These are phyloP conservation scores for Conchocele bisecta DNA, from an alignment of 2,888 invertebrate species.

Conservation along the genomic window DNA sequence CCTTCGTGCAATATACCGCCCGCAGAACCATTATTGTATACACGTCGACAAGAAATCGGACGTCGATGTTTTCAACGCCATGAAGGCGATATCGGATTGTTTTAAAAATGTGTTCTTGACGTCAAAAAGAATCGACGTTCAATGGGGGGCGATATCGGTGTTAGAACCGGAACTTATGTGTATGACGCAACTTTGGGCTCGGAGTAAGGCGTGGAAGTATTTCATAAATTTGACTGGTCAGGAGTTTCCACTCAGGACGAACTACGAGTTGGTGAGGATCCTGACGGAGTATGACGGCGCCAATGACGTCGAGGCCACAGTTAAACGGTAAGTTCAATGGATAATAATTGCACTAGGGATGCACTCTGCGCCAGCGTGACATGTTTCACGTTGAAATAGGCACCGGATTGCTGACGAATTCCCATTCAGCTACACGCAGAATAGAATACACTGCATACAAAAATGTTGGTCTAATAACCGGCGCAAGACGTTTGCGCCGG, in stretches of 20 bases:
- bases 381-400: too few species aligned
- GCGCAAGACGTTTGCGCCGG: too few species aligned
- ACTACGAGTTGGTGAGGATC: slow-evolving; percentile 74
- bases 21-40: slow-evolving; percentile 79
- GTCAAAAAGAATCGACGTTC: slow-evolving; percentile 56
- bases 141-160: slow-evolving; percentile 74
- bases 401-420: too few species aligned
- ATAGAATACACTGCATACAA: too few species aligned
- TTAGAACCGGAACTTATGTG: slow-evolving; percentile 76
- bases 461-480: too few species aligned
- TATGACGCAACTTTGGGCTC: slow-evolving; percentile 66
- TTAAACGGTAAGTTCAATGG: slow-evolving; percentile 55
- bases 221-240: slow-evolving; percentile 77
- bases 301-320: slow-evolving; percentile 71
- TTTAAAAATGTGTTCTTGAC: slow-evolving; percentile 77
- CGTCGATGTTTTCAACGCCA: slow-evolving; percentile 56
- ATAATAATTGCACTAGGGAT: too few species aligned
- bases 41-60: slow-evolving; percentile 75
- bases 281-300: slow-evolving; percentile 74
- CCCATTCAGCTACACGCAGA: too few species aligned
- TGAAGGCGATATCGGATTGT: slow-evolving; percentile 63
- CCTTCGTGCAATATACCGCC: slow-evolving; percentile 75
- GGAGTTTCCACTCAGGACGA: slow-evolving; percentile 77
- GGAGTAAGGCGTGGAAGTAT: slow-evolving; percentile 73
- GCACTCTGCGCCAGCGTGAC: too few species aligned